phyloP scores from a whole-genome alignment of 2,797 vertebrate species.

The Coranthus polyacanthus region DNA sequence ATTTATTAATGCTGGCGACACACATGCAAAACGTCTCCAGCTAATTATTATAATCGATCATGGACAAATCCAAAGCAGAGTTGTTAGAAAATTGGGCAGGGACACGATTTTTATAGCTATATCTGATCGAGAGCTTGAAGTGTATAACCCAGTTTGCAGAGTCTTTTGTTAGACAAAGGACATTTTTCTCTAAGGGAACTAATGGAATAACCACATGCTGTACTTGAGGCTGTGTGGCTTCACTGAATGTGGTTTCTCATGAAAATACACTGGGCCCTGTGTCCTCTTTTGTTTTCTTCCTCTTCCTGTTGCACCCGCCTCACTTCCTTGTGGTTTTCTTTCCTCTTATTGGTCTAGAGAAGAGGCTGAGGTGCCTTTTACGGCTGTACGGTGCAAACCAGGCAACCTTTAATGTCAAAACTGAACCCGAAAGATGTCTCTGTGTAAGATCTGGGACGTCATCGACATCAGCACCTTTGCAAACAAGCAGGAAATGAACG shows the following conservation, averaged over 20 bases:
- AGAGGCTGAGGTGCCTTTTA: constrained; percentile 72
- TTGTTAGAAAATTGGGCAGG: constrained; percentile 11
- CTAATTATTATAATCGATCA: constrained; percentile 8
- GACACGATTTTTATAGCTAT: constrained; percentile 17
- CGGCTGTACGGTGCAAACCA: constrained; percentile 44
- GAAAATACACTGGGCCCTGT: constrained; percentile 31
- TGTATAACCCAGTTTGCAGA: constrained; percentile 43
- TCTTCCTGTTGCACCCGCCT: constrained; percentile 59
- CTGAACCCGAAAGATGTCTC: neutral
- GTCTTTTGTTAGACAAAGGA: constrained; percentile 18
- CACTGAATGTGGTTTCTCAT: constrained; percentile 27
- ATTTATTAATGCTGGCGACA: neutral
- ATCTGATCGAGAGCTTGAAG: constrained; percentile 50
- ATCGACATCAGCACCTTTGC: too few species aligned
- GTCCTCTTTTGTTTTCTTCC: constrained; percentile 48
- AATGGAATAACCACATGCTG: constrained; percentile 46
- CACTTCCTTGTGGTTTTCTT: constrained; percentile 64
- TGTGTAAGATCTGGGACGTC: too few species aligned
- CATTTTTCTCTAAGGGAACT: constrained; percentile 18
- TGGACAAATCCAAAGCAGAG: neutral
- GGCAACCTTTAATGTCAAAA: constrained; percentile 27
- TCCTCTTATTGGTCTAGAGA: constrained; percentile 57
- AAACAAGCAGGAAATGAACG: neutral
- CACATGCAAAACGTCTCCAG: neutral
- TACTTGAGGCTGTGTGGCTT: constrained; percentile 3